Percentiles rank a stretch among this genome's conserved stretches.
Evolutionary conservation across 2,888 invertebrate species (phyloP).

Genomic region (Tipula helvola): DNA sequence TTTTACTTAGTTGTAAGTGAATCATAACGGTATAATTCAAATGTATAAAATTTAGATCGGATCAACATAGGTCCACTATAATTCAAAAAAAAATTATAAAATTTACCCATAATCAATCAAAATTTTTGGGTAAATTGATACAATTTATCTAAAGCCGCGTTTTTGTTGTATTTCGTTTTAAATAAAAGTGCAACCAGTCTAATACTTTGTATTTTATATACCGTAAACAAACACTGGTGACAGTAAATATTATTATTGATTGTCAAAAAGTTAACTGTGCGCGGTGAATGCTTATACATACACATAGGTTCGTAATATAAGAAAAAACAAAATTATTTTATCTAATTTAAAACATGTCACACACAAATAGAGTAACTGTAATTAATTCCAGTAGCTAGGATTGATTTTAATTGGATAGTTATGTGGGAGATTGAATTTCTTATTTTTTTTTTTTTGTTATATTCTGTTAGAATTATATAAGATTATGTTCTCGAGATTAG

Average conservation of each 20-base stretch:
- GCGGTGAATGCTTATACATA: not conserved
- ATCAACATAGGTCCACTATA: not conserved
- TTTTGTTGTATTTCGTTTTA: not conserved
- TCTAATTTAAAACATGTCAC: not conserved
- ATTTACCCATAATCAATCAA: not conserved
- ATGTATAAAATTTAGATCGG: not conserved
- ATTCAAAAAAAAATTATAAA: not conserved
- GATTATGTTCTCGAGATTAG: not conserved
- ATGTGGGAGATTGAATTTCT: not conserved
- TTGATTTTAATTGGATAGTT: not conserved
- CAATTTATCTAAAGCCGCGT: not conserved
- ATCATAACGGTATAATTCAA: not conserved
- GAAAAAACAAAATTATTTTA: not conserved
- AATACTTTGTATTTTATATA: not conserved
- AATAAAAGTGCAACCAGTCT: not conserved
- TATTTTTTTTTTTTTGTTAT: not conserved
- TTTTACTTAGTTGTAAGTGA: not conserved
- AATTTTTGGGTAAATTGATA: not conserved
- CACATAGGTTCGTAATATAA: not conserved
- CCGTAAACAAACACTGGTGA: not conserved
- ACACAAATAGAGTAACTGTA: not conserved
- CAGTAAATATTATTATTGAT: not conserved
- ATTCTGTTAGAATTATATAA: not conserved
- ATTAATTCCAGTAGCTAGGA: not conserved
- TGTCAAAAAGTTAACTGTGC: not conserved